Percentiles rank a stretch among this genome's conserved stretches.
These are phyloP conservation scores for Polyergus mexicanus DNA, from an alignment of 1,140 invertebrate genomes.

Conservation along the genomic window DNA sequence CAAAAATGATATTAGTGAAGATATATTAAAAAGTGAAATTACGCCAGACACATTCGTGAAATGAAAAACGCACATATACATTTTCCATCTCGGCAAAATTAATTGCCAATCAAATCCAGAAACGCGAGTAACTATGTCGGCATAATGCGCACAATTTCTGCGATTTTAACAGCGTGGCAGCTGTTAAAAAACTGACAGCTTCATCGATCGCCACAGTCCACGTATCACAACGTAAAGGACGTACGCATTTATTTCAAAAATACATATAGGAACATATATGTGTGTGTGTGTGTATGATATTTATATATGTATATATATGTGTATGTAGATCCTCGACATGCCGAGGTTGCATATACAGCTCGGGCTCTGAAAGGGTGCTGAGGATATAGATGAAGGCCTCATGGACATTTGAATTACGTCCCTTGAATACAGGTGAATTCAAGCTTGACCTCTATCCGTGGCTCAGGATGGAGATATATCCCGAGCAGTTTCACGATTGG, in stretches of 20 bases:
- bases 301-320: background rate
- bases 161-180: conserved; percentile 20
- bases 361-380: conserved; percentile 63
- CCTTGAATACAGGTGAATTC: conserved; percentile 70
- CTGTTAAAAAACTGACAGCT: conserved; percentile 41
- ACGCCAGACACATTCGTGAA: conserved; percentile 13
- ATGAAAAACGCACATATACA: conserved; percentile 7
- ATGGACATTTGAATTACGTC: conserved; percentile 73
- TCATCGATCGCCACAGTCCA: conserved; percentile 33
- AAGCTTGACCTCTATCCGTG: conserved; percentile 71
- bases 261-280: background rate
- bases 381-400: conserved; percentile 65
- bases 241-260: conserved; percentile 31
- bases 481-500: conserved; percentile 62
- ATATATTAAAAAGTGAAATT: conserved; percentile 40
- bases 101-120: conserved; percentile 50
- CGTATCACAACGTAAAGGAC: conserved; percentile 26
- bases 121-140: conserved; percentile 2
- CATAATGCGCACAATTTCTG: conserved; percentile 33
- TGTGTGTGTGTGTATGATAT: background rate
- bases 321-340: background rate
- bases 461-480: conserved; percentile 66
- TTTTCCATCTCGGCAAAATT: conserved; percentile 18
- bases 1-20: background rate
- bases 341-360: conserved; percentile 28